Percentiles rank a stretch among this genome's conserved stretches.
Evolutionary conservation across 2,797 vertebrate species (phyloP).

Genomic region (Rhabdomys pumilio): DNA sequence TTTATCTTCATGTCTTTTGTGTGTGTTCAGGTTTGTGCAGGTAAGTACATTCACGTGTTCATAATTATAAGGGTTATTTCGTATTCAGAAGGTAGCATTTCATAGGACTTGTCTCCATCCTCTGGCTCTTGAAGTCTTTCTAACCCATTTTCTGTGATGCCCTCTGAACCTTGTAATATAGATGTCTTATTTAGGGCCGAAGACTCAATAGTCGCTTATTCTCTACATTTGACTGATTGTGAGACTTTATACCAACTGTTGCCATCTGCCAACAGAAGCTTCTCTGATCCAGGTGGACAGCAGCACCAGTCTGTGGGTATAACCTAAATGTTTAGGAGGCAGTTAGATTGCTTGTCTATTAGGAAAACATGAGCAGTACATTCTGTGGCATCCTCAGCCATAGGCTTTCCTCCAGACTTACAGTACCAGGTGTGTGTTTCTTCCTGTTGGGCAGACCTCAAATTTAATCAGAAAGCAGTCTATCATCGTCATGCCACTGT

Average conservation of each 20-base stretch:
- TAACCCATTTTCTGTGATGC: background rate
- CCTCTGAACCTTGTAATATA: background rate
- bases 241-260: background rate
- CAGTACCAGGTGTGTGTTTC: background rate
- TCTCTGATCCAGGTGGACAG: background rate
- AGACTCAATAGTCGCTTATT: background rate
- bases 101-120: background rate
- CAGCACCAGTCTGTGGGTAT: too few species aligned
- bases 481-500: too few species aligned
- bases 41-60: background rate
- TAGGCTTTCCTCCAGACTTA: background rate
- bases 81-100: background rate
- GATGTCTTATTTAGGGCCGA: background rate
- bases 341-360: background rate
- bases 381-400: background rate
- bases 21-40: background rate
- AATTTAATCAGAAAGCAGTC: background rate
- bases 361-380: background rate
- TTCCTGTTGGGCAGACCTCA: background rate
- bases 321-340: too few species aligned
- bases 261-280: too few species aligned
- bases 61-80: too few species aligned
- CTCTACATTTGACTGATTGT: background rate
- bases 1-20: background rate
- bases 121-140: background rate